These are phyloP conservation scores for Caenorhabditis sinica DNA, from an alignment of 2,888 invertebrate genomes.

Conservation along the genomic window DNA sequence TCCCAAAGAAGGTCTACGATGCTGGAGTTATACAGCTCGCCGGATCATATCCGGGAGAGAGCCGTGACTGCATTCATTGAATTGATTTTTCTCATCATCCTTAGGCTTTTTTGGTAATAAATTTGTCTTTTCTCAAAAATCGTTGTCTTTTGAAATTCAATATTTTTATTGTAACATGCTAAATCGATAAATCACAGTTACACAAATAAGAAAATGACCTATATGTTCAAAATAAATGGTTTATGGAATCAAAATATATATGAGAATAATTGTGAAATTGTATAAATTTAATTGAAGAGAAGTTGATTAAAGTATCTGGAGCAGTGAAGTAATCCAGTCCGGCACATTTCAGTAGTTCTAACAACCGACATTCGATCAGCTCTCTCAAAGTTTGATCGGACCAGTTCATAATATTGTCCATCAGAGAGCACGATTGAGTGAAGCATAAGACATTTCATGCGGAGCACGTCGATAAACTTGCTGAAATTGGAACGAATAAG, in stretches of 20 bases:
- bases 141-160: neutral
- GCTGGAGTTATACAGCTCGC: constrained; percentile 78
- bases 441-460: constrained; percentile 95
- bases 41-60: constrained; percentile 77
- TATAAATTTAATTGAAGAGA: constrained; percentile 90
- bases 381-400: constrained; percentile 98
- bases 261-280: neutral
- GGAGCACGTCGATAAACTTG: constrained; percentile 97
- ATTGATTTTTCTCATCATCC: constrained; percentile 2
- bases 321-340: constrained; percentile 94
- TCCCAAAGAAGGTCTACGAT: constrained; percentile 73
- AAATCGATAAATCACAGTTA: constrained; percentile 8
- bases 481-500: too few species aligned
- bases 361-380: constrained; percentile 98
- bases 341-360: constrained; percentile 95
- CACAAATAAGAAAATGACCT: constrained; percentile 21
- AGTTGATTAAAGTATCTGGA: constrained; percentile 95
- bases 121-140: neutral
- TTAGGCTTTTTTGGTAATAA: constrained; percentile 19
- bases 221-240: constrained; percentile 18
- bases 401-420: constrained; percentile 98
- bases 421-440: constrained; percentile 96
- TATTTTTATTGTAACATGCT: constrained; percentile 12
- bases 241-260: neutral
- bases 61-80: constrained; percentile 78